These are phyloP conservation scores for Lasioglossum calceatum DNA, from an alignment of 2,888 invertebrate genomes.

Conservation along the genomic window DNA sequence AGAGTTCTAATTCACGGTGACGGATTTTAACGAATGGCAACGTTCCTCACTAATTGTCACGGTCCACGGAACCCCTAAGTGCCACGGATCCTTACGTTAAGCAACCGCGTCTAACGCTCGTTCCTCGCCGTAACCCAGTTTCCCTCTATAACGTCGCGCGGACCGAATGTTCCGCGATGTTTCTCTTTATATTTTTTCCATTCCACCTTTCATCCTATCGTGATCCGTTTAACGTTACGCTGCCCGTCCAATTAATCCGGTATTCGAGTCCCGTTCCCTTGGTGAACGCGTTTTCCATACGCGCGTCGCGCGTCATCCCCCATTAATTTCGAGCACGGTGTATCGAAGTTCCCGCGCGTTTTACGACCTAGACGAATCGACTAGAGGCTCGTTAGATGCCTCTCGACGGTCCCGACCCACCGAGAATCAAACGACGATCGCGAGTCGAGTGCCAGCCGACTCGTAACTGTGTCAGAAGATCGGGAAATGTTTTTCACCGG, in stretches of 20 bases:
- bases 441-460: background rate
- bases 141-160: background rate
- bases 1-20: slow-evolving; percentile 33
- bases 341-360: background rate
- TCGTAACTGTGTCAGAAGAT: slow-evolving; percentile 17
- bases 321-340: slow-evolving; percentile 32
- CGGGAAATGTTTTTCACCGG: slow-evolving; percentile 18
- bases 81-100: slow-evolving; percentile 44
- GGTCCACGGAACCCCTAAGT: slow-evolving; percentile 45
- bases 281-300: background rate
- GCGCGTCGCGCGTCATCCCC: background rate
- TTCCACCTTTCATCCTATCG: background rate
- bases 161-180: background rate
- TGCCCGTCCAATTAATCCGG: slow-evolving; percentile 44
- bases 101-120: slow-evolving; percentile 1
- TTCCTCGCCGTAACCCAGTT: slow-evolving; percentile 45
- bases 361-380: background rate
- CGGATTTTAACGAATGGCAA: slow-evolving; percentile 49
- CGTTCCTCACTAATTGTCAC: slow-evolving; percentile 52
- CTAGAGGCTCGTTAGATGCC: slow-evolving; percentile 1
- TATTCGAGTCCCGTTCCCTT: background rate
- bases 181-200: background rate
- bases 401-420: background rate
- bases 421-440: slow-evolving; percentile 14
- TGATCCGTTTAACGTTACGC: background rate